Percentiles rank a stretch among this genome's conserved stretches.
Conservation (phyloP, 2,113 vertebrate species). For the Eclectus roratus region DNA sequence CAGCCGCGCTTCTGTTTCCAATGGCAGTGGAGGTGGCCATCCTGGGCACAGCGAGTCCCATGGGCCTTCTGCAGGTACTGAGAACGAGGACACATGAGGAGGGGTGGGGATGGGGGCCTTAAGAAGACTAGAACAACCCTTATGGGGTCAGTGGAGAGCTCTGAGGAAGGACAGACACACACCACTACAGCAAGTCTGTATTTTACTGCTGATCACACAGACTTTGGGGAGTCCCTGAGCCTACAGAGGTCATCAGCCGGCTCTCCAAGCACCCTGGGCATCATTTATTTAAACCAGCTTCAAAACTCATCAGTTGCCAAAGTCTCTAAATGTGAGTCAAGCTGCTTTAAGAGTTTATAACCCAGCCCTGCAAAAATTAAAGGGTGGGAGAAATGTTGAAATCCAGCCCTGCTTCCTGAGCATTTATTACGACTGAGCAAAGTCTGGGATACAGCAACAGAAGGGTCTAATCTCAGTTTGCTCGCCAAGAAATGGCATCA, state of each 20-base stretch:
- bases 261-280: neutral
- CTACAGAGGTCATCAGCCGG: neutral
- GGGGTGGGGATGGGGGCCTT: neutral
- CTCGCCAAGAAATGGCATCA: neutral
- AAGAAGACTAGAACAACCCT: neutral
- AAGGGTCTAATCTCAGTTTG: neutral
- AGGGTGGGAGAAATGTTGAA: neutral
- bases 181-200: accelerated
- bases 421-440: neutral
- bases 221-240: neutral
- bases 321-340: neutral
- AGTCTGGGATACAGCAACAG: neutral
- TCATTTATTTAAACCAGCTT: neutral
- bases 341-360: neutral
- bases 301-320: neutral
- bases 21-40: neutral
- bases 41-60: neutral
- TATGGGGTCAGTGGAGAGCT: neutral
- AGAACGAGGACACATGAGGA: neutral
- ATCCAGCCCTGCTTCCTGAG: neutral
- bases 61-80: neutral
- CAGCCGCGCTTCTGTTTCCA: neutral
- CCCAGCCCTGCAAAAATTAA: neutral
- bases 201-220: neutral
- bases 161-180: neutral